Evolutionary conservation across 2,113 vertebrate genomes (phyloP).

Genomic region (Lutjanus erythropterus): DNA sequence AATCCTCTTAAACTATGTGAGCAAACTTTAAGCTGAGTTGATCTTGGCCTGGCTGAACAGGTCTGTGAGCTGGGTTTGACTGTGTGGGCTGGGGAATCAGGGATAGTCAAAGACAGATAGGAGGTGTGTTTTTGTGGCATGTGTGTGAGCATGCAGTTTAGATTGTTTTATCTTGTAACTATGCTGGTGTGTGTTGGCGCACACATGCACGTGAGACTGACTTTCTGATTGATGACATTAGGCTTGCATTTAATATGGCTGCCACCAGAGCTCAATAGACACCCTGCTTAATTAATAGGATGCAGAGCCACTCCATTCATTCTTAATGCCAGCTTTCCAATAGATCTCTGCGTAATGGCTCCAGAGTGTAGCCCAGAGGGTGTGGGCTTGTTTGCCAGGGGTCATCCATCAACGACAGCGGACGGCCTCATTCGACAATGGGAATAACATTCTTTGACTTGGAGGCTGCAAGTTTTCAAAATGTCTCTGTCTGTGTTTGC

Average conservation of each 20-base stretch:
- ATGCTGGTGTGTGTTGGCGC: background rate
- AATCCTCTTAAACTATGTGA: background rate
- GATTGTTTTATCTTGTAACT: background rate
- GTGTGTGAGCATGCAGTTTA: background rate
- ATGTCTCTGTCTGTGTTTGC: constrained; percentile 6
- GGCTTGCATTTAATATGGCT: constrained; percentile 62
- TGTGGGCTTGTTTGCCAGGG: constrained; percentile 5
- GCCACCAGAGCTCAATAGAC: constrained; percentile 68
- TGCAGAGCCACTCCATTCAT: constrained; percentile 71
- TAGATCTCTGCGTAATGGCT: constrained; percentile 56
- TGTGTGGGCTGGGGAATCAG: constrained; percentile 20
- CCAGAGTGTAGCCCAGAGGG: constrained; percentile 8
- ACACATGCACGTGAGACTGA: background rate
- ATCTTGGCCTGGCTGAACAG: background rate
- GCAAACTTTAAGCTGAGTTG: background rate
- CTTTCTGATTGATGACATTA: constrained; percentile 71
- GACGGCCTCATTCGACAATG: constrained; percentile 2
- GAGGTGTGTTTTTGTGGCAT: background rate
- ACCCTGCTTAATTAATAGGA: constrained; percentile 77
- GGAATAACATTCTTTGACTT: constrained; percentile 29
- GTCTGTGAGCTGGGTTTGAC: background rate
- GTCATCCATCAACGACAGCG: constrained; percentile 57
- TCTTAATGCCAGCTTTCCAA: constrained; percentile 76
- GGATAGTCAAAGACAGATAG: constrained; percentile 15
- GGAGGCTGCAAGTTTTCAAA: background rate